These are phyloP conservation scores for Cathartes aura DNA, from an alignment of 2,113 vertebrate species.

Conservation along the genomic window DNA sequence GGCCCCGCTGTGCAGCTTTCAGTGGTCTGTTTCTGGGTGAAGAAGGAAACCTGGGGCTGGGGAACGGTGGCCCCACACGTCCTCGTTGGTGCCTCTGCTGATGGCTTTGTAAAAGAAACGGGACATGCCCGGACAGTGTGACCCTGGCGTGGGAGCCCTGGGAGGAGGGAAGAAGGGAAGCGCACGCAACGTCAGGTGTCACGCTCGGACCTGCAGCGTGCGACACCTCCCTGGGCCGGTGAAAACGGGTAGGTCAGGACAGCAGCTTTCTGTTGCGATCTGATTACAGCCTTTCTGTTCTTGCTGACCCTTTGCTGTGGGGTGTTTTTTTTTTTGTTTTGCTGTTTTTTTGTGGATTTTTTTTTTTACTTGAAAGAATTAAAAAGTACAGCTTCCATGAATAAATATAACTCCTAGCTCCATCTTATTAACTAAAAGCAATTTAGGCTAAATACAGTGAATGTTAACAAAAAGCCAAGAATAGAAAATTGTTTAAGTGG, in stretches of 20 bases:
- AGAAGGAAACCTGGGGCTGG: neutral
- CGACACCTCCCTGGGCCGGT: neutral
- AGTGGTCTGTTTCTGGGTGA: neutral
- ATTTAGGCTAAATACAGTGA: constrained; percentile 79
- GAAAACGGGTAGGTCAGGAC: neutral
- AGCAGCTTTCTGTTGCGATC: constrained; percentile 11
- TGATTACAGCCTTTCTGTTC: constrained; percentile 56
- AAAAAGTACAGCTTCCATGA: constrained; percentile 74
- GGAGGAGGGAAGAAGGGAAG: neutral
- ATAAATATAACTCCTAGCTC: constrained; percentile 77
- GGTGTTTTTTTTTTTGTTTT: neutral
- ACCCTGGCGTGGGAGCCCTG: neutral
- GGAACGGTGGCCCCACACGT: rapidly evolving
- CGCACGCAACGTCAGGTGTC: neutral
- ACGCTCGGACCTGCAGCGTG: neutral
- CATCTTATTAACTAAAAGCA: constrained; percentile 74
- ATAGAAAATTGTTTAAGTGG: constrained; percentile 86
- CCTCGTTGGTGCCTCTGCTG: neutral
- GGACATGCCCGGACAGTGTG: rapidly evolving
- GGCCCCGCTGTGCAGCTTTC: neutral
- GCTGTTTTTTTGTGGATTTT: neutral
- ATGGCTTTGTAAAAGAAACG: neutral
- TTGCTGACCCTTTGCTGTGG: constrained; percentile 39
- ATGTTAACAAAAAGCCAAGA: constrained; percentile 71
- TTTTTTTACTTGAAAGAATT: constrained; percentile 66